These are phyloP conservation scores for Paracentrotus lividus DNA, from an alignment of 53 echinoderm and acorn worm genomes.

Conservation along the genomic window DNA sequence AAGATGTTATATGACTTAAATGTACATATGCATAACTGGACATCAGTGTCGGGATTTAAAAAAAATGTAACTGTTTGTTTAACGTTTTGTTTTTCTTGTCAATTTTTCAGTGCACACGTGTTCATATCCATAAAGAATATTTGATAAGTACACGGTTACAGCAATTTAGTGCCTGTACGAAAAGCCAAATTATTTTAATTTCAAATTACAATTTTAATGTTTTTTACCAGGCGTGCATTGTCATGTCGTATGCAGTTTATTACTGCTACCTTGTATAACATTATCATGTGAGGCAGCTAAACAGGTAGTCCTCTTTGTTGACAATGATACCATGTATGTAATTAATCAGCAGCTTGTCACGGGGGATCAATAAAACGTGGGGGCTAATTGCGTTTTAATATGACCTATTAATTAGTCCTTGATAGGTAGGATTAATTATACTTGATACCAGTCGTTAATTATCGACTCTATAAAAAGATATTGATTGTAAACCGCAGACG, in stretches of 20 bases:
- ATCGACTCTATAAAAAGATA: conserved; percentile 48
- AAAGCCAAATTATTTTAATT: too few relatives aligned
- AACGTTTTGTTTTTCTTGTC: too few relatives aligned
- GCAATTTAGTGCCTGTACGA: too few relatives aligned
- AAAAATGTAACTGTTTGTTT: too few relatives aligned
- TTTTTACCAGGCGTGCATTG: not conserved
- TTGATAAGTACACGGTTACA: too few relatives aligned
- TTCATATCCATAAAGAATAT: too few relatives aligned
- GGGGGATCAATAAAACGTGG: not conserved
- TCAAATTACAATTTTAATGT: too few relatives aligned
- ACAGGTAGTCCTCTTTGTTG: not conserved
- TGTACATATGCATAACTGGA: too few relatives aligned
- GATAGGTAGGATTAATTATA: conserved; percentile 33
- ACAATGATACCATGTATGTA: too few relatives aligned
- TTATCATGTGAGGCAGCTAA: not conserved
- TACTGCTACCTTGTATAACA: not conserved
- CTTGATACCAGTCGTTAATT: conserved; percentile 9
- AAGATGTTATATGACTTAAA: too few relatives aligned
- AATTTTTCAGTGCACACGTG: too few relatives aligned
- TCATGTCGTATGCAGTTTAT: not conserved
- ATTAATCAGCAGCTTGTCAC: not conserved
- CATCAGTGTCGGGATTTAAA: too few relatives aligned
- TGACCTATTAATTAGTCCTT: conserved; percentile 43
- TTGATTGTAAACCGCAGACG: conserved; percentile 15
- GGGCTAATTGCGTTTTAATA: not conserved